Conservation (phyloP, 2,113 vertebrate genomes). For the Shinisaurus crocodilurus region DNA sequence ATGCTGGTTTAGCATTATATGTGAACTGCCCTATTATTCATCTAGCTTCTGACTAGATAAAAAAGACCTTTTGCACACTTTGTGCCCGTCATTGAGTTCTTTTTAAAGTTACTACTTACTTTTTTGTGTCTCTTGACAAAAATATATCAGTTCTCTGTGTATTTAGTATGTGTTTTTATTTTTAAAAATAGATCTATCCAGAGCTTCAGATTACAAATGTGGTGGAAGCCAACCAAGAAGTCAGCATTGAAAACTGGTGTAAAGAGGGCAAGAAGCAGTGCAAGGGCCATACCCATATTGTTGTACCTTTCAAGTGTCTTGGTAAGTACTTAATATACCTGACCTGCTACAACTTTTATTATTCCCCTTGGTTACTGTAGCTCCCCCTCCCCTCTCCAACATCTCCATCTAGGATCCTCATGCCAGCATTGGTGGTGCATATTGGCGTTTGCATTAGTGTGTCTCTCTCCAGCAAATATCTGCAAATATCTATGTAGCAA, state of each 20-base stretch:
- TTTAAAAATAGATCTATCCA: conserved; percentile 88
- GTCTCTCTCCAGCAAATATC: not conserved
- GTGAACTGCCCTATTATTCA: no score
- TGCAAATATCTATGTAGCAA: not conserved
- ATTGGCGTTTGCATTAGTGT: not conserved
- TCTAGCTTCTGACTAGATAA: not conserved
- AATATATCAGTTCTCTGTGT: not conserved
- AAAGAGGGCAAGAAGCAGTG: conserved; percentile 92
- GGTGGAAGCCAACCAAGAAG: conserved; percentile 92
- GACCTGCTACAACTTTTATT: no score
- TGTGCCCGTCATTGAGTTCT: no score
- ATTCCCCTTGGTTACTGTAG: not conserved
- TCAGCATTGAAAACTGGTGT: conserved; percentile 95
- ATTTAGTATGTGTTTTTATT: not conserved
- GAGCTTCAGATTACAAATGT: conserved; percentile 97
- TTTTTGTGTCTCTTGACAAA: not conserved
- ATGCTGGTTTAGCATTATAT: not conserved
- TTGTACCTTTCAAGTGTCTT: conserved; percentile 95
- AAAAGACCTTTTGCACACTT: rapidly evolving
- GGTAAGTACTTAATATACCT: conserved; percentile 80
- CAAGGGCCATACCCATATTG: conserved; percentile 87
- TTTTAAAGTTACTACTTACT: not conserved
- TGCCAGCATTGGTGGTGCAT: not conserved
- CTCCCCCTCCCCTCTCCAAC: not conserved
- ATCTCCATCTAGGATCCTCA: not conserved